Evolutionary conservation across 2,113 vertebrate genomes (phyloP).

Genomic region (Phylloscopus trochilus): DNA sequence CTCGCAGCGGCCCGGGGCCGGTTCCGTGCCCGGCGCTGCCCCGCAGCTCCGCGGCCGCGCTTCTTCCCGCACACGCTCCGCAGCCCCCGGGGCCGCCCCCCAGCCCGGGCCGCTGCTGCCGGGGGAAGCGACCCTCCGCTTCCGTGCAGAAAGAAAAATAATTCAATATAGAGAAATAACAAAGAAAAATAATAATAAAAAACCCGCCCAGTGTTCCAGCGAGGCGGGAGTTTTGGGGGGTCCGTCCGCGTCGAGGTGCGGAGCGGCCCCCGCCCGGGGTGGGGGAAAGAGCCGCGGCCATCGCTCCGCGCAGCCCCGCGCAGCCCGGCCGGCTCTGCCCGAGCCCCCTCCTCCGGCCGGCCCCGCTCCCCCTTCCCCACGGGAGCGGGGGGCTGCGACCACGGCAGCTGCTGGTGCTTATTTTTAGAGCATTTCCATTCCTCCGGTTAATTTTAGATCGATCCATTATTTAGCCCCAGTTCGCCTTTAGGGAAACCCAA

Average conservation of each 20-base stretch:
- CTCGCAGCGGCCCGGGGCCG: not conserved
- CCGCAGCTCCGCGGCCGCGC: not conserved
- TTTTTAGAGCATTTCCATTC: constrained; percentile 76
- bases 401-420: constrained; percentile 73
- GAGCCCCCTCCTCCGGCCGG: not conserved
- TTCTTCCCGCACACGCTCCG: not conserved
- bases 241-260: not conserved
- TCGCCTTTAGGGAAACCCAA: constrained; percentile 55
- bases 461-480: constrained; percentile 64
- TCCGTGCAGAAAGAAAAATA: not conserved
- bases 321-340: not conserved
- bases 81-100: not conserved
- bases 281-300: not conserved
- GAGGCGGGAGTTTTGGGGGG: not conserved
- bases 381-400: constrained; percentile 55
- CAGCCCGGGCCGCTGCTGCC: no score
- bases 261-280: not conserved
- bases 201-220: not conserved
- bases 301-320: not conserved
- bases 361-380: constrained; percentile 18
- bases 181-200: not conserved
- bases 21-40: not conserved
- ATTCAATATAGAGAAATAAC: not conserved
- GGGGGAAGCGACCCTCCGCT: not conserved
- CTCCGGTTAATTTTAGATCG: constrained; percentile 74